phyloP scores from a whole-genome alignment of 1,140 invertebrate genomes.

The Drosophila carrolli region DNA sequence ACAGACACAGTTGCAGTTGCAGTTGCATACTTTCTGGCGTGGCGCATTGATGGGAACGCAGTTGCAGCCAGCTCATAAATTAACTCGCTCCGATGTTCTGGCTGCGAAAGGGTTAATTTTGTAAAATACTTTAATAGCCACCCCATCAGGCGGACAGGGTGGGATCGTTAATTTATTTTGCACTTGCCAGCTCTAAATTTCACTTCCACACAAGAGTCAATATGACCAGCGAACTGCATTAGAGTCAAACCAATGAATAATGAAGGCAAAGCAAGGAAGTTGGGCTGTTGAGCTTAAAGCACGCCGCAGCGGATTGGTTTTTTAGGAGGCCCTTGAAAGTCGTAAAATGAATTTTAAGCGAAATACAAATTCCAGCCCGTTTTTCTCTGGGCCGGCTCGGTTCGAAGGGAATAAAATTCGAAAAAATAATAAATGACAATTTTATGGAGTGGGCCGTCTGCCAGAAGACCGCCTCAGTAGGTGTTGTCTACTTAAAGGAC shows the following conservation, averaged over 20 bases:
- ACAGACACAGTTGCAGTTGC: conserved; percentile 28
- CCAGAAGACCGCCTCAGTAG: conserved; percentile 32
- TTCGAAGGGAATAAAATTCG: conserved; percentile 48
- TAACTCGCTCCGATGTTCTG: conserved; percentile 38
- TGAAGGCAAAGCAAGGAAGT: background rate
- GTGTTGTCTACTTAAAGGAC: conserved; percentile 57
- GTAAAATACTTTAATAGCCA: conserved; percentile 76
- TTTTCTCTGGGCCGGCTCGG: background rate
- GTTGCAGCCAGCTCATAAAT: conserved; percentile 61
- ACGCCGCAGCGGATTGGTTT: background rate
- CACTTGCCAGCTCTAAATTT: conserved; percentile 61
- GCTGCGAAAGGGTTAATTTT: conserved; percentile 66
- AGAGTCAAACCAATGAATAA: conserved; percentile 28
- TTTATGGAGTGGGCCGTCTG: conserved; percentile 55
- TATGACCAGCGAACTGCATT: conserved; percentile 52
- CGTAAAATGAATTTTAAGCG: conserved; percentile 49
- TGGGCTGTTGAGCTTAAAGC: conserved; percentile 1
- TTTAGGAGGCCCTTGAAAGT: conserved; percentile 5
- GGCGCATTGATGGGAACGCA: conserved; percentile 46
- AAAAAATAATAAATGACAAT: conserved; percentile 81
- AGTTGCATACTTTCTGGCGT: conserved; percentile 47
- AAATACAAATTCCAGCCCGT: conserved; percentile 14
- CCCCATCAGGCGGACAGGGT: conserved; percentile 18
- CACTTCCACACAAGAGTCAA: conserved; percentile 53
- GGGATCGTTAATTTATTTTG: conserved; percentile 60